A percentile compares a stretch with the other conserved stretches of the same genome.
Conservation (phyloP, 2,888 invertebrate genomes). For the Helleia helle region DNA sequence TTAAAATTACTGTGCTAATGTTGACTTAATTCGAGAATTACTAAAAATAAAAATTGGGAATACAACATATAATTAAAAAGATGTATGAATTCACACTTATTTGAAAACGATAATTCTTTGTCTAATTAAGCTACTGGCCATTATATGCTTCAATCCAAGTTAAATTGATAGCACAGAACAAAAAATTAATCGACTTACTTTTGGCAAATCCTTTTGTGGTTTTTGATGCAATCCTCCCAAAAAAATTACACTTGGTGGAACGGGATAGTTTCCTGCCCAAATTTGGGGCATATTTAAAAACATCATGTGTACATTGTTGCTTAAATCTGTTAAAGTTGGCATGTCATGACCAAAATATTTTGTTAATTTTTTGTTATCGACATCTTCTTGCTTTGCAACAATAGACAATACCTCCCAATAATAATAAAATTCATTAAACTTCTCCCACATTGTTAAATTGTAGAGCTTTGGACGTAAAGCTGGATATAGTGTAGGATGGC, state of each 20-base stretch:
- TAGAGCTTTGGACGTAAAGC: conserved; percentile 21
- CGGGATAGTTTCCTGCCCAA: conserved; percentile 36
- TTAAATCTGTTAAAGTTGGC: conserved; percentile 22
- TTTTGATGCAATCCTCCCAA: conserved; percentile 44
- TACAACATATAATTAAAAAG: too few species aligned
- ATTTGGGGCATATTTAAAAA: conserved; percentile 43
- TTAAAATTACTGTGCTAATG: too few species aligned
- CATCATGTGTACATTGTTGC: conserved; percentile 33
- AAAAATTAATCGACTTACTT: conserved; percentile 28
- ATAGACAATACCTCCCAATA: conserved; percentile 14
- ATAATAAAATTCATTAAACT: conserved; percentile 24
- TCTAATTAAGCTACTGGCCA: too few species aligned
- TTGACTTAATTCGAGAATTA: too few species aligned
- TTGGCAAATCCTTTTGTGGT: conserved; percentile 32
- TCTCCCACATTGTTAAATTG: conserved; percentile 31
- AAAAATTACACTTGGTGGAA: conserved; percentile 39
- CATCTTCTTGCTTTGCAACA: not conserved
- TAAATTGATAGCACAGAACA: too few species aligned
- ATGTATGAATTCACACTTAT: too few species aligned
- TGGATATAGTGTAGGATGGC: conserved; percentile 31
- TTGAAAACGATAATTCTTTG: too few species aligned
- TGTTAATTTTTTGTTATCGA: conserved; percentile 15
- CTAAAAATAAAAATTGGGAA: too few species aligned
- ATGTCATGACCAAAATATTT: conserved; percentile 20
- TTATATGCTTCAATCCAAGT: too few species aligned